phyloP scores from a whole-genome alignment of 92 coral and sea anemone genomes.

The Umimayanthus chanpuru region DNA sequence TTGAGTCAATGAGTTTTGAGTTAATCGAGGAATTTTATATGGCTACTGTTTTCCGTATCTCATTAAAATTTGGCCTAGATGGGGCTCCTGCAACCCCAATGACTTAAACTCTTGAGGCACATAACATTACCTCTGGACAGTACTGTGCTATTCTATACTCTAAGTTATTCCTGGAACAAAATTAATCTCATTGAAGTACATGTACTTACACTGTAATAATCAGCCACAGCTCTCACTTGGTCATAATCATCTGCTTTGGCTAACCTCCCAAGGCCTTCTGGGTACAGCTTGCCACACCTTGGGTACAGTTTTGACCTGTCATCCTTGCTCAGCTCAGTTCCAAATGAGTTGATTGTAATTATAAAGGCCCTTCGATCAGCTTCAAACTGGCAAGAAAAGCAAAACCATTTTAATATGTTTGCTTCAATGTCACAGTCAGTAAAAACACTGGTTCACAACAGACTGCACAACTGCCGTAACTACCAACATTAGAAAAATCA shows the following conservation, averaged over 20 bases:
- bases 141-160: no score
- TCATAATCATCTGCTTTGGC: constrained; percentile 98
- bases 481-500: no score
- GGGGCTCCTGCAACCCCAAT: no score
- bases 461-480: no score
- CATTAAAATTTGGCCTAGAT: no score
- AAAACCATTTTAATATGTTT: neutral
- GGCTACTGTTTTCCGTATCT: no score
- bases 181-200: neutral
- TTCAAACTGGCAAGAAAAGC: constrained; percentile 71
- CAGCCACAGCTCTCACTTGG: constrained; percentile 99
- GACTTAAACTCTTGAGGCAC: no score
- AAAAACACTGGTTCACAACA: no score
- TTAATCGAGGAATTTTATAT: no score
- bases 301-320: constrained; percentile 95
- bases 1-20: no score
- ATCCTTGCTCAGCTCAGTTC: constrained; percentile 97
- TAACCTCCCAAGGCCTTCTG: constrained; percentile 90
- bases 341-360: constrained; percentile 99
- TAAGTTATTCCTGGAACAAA: neutral
- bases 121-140: no score
- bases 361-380: constrained; percentile 98
- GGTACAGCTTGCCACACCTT: constrained; percentile 94
- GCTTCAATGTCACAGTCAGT: neutral
- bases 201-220: constrained; percentile 83